Evolutionary conservation across 2,113 vertebrate species (phyloP), one percentile per base, ranked within the genome.

Genomic region (Vulpes lagopus): DNA sequence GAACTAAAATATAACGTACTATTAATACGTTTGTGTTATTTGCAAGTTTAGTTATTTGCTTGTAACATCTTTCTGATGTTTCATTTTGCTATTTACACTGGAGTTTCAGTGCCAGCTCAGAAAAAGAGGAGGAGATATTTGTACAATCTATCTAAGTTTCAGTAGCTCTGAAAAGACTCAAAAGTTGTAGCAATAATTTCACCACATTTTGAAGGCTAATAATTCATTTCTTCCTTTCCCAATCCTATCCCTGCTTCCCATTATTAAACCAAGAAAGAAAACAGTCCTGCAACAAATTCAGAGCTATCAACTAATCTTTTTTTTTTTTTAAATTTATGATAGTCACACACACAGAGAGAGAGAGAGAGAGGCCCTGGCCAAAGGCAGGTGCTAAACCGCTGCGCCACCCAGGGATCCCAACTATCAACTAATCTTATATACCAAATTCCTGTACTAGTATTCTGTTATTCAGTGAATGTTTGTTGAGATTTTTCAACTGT

Each of bases 161-260:
- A 96, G 73, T 35, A 62, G 43, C 67, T 96, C 83, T 95, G 49
- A 95, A 96, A 94, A 95, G 35, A 19, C 53, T 89, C 49, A 65
- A 35, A 82, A 69, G 7, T 86, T 65, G 55, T 82, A 91, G 79
- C 79, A 88, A 81, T 94, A 85, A 78, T 91, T 95, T 43, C 80
- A 94, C 84, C 6, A 87, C 30, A 83, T 97, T 83, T 91, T 69
- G 27, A 92, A 83, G 30, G 25, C 91, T 93, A 60, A 62, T 88
- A 89, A 82, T 76, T 74, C 17, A 38, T 94, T 94, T 86, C 59
- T 94, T 73, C 35, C 15, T 67, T 92, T 94, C 92, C 35, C 11
- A 73, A 25, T 55, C 69, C 20, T 59, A 10, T 74, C 30, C 14
- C 32, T 96, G 51, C 10, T 5, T 95, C 49, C 22, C 16, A 15